A percentile compares a stretch with the other conserved stretches of the same genome.
phyloP scores from a whole-genome alignment of 2,888 invertebrate genomes.

The Monochamus alternatus region DNA sequence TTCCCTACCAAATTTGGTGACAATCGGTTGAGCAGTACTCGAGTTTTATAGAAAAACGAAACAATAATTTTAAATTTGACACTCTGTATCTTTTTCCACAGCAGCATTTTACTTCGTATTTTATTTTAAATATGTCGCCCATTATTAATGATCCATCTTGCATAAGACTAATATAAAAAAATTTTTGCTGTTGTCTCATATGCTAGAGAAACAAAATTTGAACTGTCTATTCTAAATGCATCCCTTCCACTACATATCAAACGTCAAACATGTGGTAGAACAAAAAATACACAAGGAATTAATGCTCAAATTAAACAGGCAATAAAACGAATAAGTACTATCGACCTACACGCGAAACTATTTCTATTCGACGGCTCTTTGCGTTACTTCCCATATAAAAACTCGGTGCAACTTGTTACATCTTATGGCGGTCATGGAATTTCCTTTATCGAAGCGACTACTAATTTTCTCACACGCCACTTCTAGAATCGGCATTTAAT shows the following conservation, averaged over 20 bases:
- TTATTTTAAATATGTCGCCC: too few relatives aligned
- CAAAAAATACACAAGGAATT: neutral
- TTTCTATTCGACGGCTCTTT: neutral
- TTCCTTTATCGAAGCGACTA: conserved; percentile 4
- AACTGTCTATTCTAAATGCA: neutral
- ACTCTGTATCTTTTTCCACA: too few relatives aligned
- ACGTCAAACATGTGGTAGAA: neutral
- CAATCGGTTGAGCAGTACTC: too few relatives aligned
- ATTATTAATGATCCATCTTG: too few relatives aligned
- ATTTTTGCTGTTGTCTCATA: too few relatives aligned
- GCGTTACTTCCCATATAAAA: neutral
- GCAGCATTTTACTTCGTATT: too few relatives aligned
- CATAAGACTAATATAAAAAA: too few relatives aligned
- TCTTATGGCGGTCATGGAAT: neutral
- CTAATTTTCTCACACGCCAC: neutral
- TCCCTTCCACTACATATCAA: neutral
- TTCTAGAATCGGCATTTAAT: neutral
- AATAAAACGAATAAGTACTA: neutral
- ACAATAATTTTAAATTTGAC: too few relatives aligned
- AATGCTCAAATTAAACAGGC: neutral
- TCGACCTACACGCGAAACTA: neutral
- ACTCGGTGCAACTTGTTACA: neutral
- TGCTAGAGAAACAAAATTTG: too few relatives aligned
- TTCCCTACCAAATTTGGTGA: too few relatives aligned
- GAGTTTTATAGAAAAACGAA: too few relatives aligned